Percentiles rank a stretch among this genome's conserved stretches.
These are phyloP conservation scores for Timema podura DNA, from an alignment of 2,888 invertebrate species.

Conservation along the genomic window DNA sequence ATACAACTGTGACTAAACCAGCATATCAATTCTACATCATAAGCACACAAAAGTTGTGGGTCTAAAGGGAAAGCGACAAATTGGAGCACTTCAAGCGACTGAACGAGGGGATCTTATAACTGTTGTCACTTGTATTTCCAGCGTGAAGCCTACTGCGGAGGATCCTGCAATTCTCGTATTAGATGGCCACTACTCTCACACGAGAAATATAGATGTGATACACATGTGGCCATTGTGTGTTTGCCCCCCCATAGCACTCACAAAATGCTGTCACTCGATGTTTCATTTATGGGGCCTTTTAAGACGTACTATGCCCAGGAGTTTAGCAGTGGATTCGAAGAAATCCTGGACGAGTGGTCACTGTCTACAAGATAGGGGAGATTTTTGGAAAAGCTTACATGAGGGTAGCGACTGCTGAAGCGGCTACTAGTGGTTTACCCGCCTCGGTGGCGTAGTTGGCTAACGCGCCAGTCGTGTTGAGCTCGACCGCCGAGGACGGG, in stretches of 20 bases:
- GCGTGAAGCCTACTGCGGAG: neutral
- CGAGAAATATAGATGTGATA: neutral
- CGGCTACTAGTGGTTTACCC: neutral
- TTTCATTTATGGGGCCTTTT: slow-evolving; percentile 23
- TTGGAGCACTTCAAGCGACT: no score
- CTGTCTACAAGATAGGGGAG: neutral
- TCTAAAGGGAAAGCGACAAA: no score
- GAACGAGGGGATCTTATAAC: slow-evolving; percentile 24
- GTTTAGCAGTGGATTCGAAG: neutral
- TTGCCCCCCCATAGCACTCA: neutral
- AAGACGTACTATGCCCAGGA: neutral
- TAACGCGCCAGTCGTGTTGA: no score
- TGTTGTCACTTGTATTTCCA: slow-evolving; percentile 33
- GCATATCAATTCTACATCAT: slow-evolving; percentile 36
- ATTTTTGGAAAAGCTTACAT: slow-evolving; percentile 3
- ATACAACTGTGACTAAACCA: slow-evolving; percentile 37
- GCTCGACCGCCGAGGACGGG: no score
- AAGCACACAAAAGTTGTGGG: slow-evolving; percentile 19
- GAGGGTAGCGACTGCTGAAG: neutral
- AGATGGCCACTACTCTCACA: no score
- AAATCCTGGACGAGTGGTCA: neutral
- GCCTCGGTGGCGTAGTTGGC: no score
- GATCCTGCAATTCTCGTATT: no score
- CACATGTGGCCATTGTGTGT: neutral
- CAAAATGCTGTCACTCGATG: slow-evolving; percentile 10